These are phyloP conservation scores for Microcaecilia unicolor DNA, from an alignment of 2,797 vertebrate species.

Conservation along the genomic window DNA sequence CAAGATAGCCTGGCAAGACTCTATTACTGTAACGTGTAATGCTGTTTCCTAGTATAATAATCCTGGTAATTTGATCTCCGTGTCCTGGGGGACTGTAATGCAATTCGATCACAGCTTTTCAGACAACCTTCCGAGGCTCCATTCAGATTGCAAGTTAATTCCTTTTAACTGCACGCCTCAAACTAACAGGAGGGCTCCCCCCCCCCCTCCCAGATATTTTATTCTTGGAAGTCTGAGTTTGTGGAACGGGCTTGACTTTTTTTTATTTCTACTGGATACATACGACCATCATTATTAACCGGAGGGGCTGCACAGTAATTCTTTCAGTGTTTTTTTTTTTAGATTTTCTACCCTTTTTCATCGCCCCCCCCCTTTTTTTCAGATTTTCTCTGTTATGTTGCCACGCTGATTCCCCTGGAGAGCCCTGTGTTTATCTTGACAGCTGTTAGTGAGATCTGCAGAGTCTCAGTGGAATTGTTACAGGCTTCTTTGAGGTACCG, in stretches of 20 bases:
- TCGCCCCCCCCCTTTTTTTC: conserved; percentile 25
- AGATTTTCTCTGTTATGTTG: conserved; percentile 39
- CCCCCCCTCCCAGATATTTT: conserved; percentile 27
- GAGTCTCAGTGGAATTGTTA: conserved; percentile 49
- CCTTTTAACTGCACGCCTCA: conserved; percentile 28
- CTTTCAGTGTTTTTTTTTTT: conserved; percentile 23
- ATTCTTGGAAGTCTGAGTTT: conserved; percentile 18
- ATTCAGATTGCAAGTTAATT: conserved; percentile 26
- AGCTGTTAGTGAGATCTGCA: conserved; percentile 52
- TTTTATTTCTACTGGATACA: conserved; percentile 28
- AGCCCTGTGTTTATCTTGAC: conserved; percentile 57
- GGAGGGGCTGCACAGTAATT: conserved; percentile 7
- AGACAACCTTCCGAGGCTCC: conserved; percentile 18
- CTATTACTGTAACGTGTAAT: background rate
- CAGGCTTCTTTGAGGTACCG: conserved; percentile 41
- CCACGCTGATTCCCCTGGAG: conserved; percentile 49
- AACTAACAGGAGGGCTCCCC: conserved; percentile 10
- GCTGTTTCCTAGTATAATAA: conserved; percentile 3
- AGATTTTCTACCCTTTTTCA: too few relatives aligned
- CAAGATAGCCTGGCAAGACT: background rate
- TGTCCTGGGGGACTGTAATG: conserved; percentile 18
- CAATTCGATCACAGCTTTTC: conserved; percentile 16
- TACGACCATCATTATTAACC: conserved; percentile 35
- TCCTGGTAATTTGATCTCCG: conserved; percentile 36
- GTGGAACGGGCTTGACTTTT: too few relatives aligned